Conservation (phyloP, 2,797 vertebrate genomes). For the Acomys russatus region DNA sequence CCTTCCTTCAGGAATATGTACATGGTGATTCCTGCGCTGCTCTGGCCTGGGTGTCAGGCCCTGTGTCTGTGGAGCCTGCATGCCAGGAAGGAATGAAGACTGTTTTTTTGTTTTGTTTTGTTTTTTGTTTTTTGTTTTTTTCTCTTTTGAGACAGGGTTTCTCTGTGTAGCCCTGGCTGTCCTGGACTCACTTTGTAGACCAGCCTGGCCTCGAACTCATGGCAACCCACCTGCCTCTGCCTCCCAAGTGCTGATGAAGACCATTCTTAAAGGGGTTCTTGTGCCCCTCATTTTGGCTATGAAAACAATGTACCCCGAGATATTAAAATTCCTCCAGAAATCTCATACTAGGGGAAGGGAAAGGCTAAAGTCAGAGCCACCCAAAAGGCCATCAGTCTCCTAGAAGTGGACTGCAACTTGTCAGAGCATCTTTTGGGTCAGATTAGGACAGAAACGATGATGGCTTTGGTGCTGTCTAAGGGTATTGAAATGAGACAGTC, state of each 20-base stretch:
- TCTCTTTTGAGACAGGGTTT: no score
- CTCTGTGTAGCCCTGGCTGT: no score
- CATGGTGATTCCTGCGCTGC: not conserved
- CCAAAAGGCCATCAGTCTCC: not conserved
- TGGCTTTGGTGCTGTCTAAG: not conserved
- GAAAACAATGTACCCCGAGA: not conserved
- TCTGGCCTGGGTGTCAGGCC: not conserved
- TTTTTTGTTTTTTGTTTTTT: no score
- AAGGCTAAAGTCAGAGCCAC: not conserved
- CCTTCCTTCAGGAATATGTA: fast-evolving
- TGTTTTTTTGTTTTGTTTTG: no score
- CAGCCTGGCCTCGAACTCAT: no score
- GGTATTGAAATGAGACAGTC: not conserved
- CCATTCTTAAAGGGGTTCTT: not conserved
- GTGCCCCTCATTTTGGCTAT: not conserved
- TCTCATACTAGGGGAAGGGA: not conserved
- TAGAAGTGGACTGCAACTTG: not conserved
- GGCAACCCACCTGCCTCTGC: no score
- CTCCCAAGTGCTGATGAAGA: no score
- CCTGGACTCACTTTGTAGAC: no score
- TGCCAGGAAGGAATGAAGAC: not conserved
- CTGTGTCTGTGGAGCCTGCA: not conserved
- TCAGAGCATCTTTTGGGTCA: not conserved
- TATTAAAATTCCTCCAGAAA: not conserved
- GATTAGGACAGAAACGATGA: no score